These are phyloP conservation scores for Drosophila arizonae DNA, from an alignment of 1,140 invertebrate genomes.

Conservation along the genomic window DNA sequence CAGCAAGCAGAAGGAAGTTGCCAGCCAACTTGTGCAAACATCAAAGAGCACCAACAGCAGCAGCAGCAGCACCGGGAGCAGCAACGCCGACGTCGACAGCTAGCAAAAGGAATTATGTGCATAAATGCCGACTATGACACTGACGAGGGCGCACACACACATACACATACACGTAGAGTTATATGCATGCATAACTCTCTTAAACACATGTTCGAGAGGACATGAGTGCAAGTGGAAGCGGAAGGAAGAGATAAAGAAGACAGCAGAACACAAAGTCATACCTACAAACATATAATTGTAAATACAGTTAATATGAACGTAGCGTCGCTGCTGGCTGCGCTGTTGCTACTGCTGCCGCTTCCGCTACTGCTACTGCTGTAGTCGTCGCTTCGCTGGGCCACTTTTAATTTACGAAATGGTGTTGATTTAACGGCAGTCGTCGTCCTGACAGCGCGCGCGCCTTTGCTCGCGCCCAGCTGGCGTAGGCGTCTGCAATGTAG, in stretches of 20 bases:
- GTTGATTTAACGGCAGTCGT: slow-evolving; percentile 76
- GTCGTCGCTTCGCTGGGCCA: slow-evolving; percentile 65
- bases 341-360: neutral
- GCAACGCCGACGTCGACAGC: slow-evolving; percentile 21
- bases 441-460: slow-evolving; percentile 29
- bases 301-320: slow-evolving; percentile 78
- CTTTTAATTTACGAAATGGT: slow-evolving; percentile 82
- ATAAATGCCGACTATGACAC: slow-evolving; percentile 38
- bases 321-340: slow-evolving; percentile 26
- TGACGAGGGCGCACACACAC: neutral
- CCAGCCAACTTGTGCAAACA: slow-evolving; percentile 73
- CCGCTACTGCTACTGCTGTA: slow-evolving; percentile 14
- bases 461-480: slow-evolving; percentile 3
- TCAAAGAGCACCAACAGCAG: slow-evolving; percentile 60
- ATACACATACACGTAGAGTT: slow-evolving; percentile 24
- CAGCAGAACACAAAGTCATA: neutral
- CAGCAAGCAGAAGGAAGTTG: slow-evolving; percentile 33
- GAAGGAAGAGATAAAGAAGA: slow-evolving; percentile 1
- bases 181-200: slow-evolving; percentile 7
- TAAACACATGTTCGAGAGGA: slow-evolving; percentile 40
- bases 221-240: slow-evolving; percentile 15
- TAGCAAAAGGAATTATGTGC: slow-evolving; percentile 62
- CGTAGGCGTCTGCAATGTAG: slow-evolving; percentile 9
- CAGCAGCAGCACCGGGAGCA: slow-evolving; percentile 10
- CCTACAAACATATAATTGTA: slow-evolving; percentile 67